Evolutionary conservation across 2,888 invertebrate species (phyloP), one percentile per base, ranked within the genome.

Genomic region (Gastracanthus pulcherrimus): DNA sequence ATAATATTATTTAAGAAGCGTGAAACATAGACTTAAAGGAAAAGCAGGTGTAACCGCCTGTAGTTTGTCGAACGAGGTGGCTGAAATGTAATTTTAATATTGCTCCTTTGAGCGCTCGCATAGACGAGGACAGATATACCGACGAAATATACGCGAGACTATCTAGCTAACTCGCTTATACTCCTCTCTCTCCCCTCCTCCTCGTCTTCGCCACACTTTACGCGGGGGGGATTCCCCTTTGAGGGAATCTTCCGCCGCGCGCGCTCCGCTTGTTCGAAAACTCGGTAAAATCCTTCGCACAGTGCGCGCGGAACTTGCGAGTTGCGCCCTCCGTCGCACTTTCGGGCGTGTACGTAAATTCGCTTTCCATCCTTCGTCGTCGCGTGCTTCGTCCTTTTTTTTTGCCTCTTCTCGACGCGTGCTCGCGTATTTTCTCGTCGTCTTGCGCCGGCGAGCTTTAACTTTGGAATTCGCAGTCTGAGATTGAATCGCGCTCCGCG

Each of bases 11-110:
- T n/a, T 31, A 58, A 19, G 51, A 71, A 26, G 69, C 58, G 69
- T n/a, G 51, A 72, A 66, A 36, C 84, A 82, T 19, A 31, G n/a
- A 5, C 31, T 62, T 7, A 2, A 23, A n/a, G 34, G 36, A 36
- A 36, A 62, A 55, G 31, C n/a, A 26, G 34, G 74, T 34, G 70
- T 51, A 69, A 70, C 71, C 78, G 41, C n/a, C 83, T 85, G 87
- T 85, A 86, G 86, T n/a, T n/a, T n/a, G 86, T 86, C 85, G 85
- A 86, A 85, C 82, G 82, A 81, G 76, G 83, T 84, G 86, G 86
- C 84, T 88, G 87, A 89, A 90, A 89, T 89, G 87, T 87, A 89
- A 90, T 90, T 90, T 90, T 89, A 89, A 90, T 89, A 89, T 90
- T 89, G 19, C 87, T 86, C 88, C 89, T 89, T 89, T 75, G 75